Percentiles rank a stretch among this genome's conserved stretches.
Evolutionary conservation across 1,140 invertebrate genomes (phyloP).

Genomic region (Metopolophium dirhodum): DNA sequence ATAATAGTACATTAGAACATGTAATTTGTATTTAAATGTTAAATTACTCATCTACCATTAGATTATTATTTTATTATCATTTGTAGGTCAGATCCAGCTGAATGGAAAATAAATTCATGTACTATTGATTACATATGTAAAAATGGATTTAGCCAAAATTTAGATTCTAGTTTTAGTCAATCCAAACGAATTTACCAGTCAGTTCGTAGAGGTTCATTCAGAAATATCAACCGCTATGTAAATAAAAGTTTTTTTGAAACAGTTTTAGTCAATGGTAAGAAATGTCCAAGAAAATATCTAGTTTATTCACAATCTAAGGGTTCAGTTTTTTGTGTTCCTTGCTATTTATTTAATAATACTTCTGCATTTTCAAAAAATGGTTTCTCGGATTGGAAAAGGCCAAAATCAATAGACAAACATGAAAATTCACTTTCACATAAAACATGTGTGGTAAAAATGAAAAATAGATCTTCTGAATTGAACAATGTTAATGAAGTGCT

Average conservation of each 20-base stretch:
- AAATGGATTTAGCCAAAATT: background rate
- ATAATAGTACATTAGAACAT: too few species aligned
- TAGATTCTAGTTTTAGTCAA: conserved; percentile 28
- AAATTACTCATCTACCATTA: background rate
- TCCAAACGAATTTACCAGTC: conserved; percentile 39
- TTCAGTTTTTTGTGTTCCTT: conserved; percentile 60
- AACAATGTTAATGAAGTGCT: background rate
- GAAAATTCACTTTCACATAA: conserved; percentile 60
- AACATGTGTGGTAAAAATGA: conserved; percentile 57
- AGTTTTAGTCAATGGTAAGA: conserved; percentile 16
- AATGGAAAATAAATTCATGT: background rate
- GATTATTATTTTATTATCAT: background rate
- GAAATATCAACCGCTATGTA: conserved; percentile 6
- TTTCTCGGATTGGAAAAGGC: conserved; percentile 61
- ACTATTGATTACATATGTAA: background rate
- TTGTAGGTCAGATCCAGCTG: background rate
- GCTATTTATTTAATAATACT: conserved; percentile 59
- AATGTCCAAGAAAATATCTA: conserved; percentile 27
- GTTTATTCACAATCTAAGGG: conserved; percentile 47
- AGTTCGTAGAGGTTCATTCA: conserved; percentile 48
- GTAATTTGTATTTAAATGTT: background rate
- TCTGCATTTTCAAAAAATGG: conserved; percentile 58
- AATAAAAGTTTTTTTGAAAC: conserved; percentile 50
- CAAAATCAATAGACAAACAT: conserved; percentile 58
- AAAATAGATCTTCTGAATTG: conserved; percentile 1